Conservation (phyloP, 2,888 invertebrate genomes). For the Salticus scenicus region DNA sequence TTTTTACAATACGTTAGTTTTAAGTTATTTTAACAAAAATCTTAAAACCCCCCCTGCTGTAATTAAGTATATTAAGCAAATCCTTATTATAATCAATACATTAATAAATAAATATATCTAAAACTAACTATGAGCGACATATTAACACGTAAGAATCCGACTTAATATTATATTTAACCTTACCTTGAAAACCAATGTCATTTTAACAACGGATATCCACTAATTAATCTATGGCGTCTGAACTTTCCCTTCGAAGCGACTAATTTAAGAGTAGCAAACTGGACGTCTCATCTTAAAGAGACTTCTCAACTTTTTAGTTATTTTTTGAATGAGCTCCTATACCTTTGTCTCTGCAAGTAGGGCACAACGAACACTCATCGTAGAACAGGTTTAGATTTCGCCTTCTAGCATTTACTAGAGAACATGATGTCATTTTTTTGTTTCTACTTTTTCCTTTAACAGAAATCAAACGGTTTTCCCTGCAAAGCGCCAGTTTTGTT, state of each 20-base stretch:
- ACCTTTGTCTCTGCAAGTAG: not conserved
- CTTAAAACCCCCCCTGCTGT: too few relatives aligned
- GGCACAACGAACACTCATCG: not conserved
- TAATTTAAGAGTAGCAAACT: not conserved
- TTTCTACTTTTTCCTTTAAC: conserved; percentile 4
- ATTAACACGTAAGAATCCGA: too few relatives aligned
- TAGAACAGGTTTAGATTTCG: conserved; percentile 42
- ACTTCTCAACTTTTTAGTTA: not conserved
- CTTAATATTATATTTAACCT: too few relatives aligned
- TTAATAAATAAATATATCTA: too few relatives aligned
- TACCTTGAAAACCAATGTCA: not conserved
- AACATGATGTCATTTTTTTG: not conserved
- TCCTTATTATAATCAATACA: too few relatives aligned
- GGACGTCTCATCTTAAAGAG: not conserved
- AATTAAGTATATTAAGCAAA: too few relatives aligned
- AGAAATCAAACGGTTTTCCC: not conserved
- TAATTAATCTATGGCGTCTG: too few relatives aligned
- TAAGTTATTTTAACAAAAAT: too few relatives aligned
- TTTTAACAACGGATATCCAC: too few relatives aligned
- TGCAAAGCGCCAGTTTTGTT: not conserved
- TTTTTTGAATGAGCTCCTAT: not conserved
- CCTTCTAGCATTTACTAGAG: conserved; percentile 26
- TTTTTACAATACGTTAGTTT: too few relatives aligned
- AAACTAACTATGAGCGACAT: too few relatives aligned
- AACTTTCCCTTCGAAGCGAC: not conserved